Percentiles rank a stretch among this genome's conserved stretches.
Conservation (phyloP, 2,888 invertebrate genomes). For the Papilio elwesi region DNA sequence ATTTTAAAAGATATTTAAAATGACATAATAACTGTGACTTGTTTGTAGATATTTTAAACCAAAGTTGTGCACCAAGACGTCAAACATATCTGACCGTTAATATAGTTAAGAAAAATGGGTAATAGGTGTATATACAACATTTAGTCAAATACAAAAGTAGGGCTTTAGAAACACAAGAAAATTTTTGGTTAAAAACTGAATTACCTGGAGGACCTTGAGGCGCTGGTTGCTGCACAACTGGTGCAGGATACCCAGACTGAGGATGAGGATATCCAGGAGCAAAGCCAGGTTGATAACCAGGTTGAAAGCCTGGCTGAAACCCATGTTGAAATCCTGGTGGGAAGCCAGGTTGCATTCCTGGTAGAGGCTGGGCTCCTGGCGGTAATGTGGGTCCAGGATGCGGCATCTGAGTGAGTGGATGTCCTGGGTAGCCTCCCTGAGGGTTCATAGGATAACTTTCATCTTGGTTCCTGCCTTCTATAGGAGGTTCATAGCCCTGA, state of each 20-base stretch:
- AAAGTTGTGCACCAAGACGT: no score
- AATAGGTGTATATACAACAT: no score
- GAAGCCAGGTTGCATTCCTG: constrained; percentile 72
- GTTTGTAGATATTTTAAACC: no score
- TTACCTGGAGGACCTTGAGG: constrained; percentile 63
- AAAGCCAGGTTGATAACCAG: constrained; percentile 61
- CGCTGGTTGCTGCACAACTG: constrained; percentile 66
- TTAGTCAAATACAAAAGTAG: no score
- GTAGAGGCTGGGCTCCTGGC: constrained; percentile 68
- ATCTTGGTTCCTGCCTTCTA: constrained; percentile 59
- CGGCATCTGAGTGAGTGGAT: constrained; percentile 53
- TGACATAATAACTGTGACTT: no score
- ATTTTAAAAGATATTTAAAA: no score
- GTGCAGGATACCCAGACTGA: constrained; percentile 53
- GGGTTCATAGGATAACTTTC: constrained; percentile 65
- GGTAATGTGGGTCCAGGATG: constrained; percentile 57
- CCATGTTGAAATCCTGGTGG: constrained; percentile 71
- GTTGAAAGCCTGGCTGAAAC: constrained; percentile 64
- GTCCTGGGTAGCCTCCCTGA: constrained; percentile 67
- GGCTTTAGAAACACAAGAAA: no score
- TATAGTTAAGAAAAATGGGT: no score
- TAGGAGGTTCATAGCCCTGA: constrained; percentile 73
- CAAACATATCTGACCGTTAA: no score
- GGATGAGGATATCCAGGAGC: constrained; percentile 55
- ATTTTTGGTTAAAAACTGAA: not conserved